phyloP scores from a whole-genome alignment of 2,113 vertebrate species.

The Tachysurus fulvidraco region DNA sequence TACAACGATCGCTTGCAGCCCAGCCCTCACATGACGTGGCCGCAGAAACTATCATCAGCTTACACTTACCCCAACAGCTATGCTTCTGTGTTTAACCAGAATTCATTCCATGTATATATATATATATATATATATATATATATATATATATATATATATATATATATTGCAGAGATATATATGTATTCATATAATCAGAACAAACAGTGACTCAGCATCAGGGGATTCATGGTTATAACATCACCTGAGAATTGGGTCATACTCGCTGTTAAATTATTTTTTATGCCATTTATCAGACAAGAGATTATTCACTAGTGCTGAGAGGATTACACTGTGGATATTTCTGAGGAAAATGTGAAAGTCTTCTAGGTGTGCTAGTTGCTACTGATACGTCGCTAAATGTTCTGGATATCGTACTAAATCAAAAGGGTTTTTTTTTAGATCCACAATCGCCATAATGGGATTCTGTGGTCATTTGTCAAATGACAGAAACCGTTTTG shows the following conservation, averaged over 20 bases:
- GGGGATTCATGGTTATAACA: not conserved
- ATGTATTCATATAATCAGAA: not conserved
- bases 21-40: not conserved
- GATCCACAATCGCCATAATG: not conserved
- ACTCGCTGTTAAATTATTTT: conserved; percentile 22
- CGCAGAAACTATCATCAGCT: not conserved
- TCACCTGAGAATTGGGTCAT: conserved; percentile 27
- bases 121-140: not conserved
- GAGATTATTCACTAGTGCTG: conserved; percentile 27
- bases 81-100: not conserved
- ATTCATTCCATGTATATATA: not conserved
- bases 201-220: not conserved
- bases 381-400: not conserved
- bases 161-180: too few relatives aligned
- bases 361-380: conserved; percentile 7
- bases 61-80: not conserved
- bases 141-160: not conserved
- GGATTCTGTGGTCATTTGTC: not conserved
- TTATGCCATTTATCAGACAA: conserved; percentile 31
- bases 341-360: conserved; percentile 26
- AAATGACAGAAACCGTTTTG: not conserved
- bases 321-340: conserved; percentile 42
- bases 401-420: not conserved
- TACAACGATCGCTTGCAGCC: not conserved
- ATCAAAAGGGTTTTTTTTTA: not conserved